Conservation (phyloP, 1,140 invertebrate species). For the Calliphora vicina region DNA sequence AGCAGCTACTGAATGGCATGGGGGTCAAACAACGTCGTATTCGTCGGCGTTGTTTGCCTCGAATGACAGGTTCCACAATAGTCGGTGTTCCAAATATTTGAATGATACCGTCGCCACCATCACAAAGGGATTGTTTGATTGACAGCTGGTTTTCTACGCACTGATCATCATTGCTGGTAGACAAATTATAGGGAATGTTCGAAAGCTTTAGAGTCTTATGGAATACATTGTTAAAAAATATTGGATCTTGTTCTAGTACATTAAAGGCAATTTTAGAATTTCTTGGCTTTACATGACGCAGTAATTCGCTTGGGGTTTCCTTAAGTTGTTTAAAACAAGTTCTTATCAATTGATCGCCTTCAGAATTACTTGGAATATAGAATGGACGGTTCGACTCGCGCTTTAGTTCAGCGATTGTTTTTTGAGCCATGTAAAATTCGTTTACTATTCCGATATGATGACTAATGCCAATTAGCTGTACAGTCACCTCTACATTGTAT, state of each 20-base stretch:
- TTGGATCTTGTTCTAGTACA: conserved; percentile 52
- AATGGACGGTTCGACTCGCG: conserved; percentile 48
- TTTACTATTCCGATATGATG: conserved; percentile 40
- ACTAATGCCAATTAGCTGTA: neutral
- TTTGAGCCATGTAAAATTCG: conserved; percentile 52
- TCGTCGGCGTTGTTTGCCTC: conserved; percentile 28
- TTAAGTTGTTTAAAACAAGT: conserved; percentile 50
- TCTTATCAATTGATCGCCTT: conserved; percentile 39
- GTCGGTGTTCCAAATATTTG: too few relatives aligned
- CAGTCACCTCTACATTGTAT: neutral
- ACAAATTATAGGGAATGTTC: neutral
- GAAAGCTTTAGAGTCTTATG: neutral
- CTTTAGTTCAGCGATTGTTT: conserved; percentile 51
- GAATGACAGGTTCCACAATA: neutral
- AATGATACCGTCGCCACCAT: neutral
- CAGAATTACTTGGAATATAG: conserved; percentile 41
- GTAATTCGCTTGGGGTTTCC: conserved; percentile 47
- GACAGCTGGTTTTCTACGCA: neutral
- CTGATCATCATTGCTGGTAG: neutral
- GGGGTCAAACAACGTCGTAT: conserved; percentile 36
- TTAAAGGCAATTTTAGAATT: conserved; percentile 41
- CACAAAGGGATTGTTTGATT: neutral
- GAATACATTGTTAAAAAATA: conserved; percentile 52
- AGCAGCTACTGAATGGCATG: neutral
- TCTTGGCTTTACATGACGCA: conserved; percentile 46